Evolutionary conservation across 1,140 invertebrate genomes (phyloP).

Genomic region (Portunus trituberculatus): DNA sequence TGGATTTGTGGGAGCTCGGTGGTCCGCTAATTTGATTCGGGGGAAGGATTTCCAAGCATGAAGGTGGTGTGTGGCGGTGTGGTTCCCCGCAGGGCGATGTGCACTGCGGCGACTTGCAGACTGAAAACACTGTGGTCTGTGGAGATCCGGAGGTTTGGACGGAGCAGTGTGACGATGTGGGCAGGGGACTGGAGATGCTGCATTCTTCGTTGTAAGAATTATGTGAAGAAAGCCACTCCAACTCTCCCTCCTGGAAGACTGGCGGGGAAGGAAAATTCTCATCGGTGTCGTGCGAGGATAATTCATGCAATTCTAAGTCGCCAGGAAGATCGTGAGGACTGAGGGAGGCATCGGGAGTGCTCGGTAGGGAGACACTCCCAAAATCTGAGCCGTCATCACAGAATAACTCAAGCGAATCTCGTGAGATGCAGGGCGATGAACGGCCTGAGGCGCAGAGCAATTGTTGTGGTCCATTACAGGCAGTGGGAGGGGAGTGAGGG

Average conservation of each 20-base stretch:
- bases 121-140: background rate
- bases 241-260: background rate
- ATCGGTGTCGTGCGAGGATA: background rate
- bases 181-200: background rate
- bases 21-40: background rate
- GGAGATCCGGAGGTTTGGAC: background rate
- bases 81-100: background rate
- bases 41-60: background rate
- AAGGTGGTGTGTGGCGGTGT: background rate
- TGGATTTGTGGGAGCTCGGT: conserved; percentile 26
- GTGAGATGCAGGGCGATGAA: conserved; percentile 5
- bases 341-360: background rate
- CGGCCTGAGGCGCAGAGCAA: background rate
- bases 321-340: background rate
- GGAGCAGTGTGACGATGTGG: background rate
- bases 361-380: background rate
- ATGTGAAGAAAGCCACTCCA: background rate
- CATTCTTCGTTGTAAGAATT: background rate
- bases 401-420: background rate
- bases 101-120: background rate
- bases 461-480: background rate
- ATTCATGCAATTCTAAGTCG: background rate
- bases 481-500: background rate
- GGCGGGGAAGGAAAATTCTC: background rate
- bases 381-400: background rate